Base-by-base conservation (phyloP, 2,888 invertebrate species). In the Tanytarsus gracilentus region DNA sequence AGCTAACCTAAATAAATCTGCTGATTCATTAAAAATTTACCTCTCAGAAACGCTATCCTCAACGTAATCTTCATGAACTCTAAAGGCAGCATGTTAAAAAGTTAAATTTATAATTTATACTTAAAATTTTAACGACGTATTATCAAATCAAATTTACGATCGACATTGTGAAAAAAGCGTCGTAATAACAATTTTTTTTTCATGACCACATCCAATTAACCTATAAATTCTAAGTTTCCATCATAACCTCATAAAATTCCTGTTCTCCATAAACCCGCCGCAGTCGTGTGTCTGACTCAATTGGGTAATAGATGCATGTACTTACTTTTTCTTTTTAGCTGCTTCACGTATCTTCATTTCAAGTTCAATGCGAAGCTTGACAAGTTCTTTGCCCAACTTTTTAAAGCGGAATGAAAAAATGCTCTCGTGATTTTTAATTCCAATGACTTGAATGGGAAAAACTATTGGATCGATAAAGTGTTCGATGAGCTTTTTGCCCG, bases 401-500 rank as follows among this genome's bases (percentile, higher is more conserved):
- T 82, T 78, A 67, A 85, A 81, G 2, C 85, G 78, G 59, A 86
- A 72, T 0, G 82, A 79, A 65, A 79, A 72, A 11, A 85, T 78
- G 66, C 70, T 71, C 4, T 72, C 65, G 50, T 70, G 66, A 2
- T 74, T 74, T 61, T 75, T 76, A 39, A 86, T 78, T 1, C 79
- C 80, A 52, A 70, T 72, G 0, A 86, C 72, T 14, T 74, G 74
- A 53, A 85, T 78, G 0, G 85, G 83, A 66, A 79, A 81, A 23
- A 81, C 77, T 30, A 88, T 70, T 7, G 81, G 79, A 62, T 82
- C 76, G 16, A 86, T 78, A 65, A 86, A 88, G 65, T 83, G 79
- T 5, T 78, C 74, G 67, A 79, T 75, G 67, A 88, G 75, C 68
- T 86, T 86, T 23, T 77, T 67, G 14, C 82, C 72, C 2, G 76